Percentiles rank a stretch among this genome's conserved stretches.
phyloP scores from a whole-genome alignment of 2,113 vertebrate species.

The Danio rerio region GRCz12tu NC_133189.1:2513001-2513500 shows the following conservation, averaged over 20 bases:
- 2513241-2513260: constrained; percentile 44
- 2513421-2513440: constrained; percentile 73
- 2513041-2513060: constrained; percentile 73
- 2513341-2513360: neutral
- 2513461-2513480: neutral
- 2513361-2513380: constrained; percentile 1
- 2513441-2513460: constrained; percentile 61
- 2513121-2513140: constrained; percentile 78
- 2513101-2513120: constrained; percentile 79
- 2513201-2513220: neutral
- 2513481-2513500: too few relatives aligned
- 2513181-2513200: constrained; percentile 66
- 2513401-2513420: neutral
- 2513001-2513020: constrained; percentile 69
- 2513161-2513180: constrained; percentile 72
- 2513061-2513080: constrained; percentile 77
- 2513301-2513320: too few relatives aligned
- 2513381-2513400: neutral
- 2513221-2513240: constrained; percentile 14
- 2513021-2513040: constrained; percentile 75
- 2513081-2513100: constrained; percentile 77
- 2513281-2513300: neutral
- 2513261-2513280: neutral
- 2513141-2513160: constrained; percentile 51
- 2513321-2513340: too few relatives aligned